These are phyloP conservation scores for Sepiola atlantica DNA, from an alignment of 2,888 invertebrate species.

Conservation along the genomic window DNA sequence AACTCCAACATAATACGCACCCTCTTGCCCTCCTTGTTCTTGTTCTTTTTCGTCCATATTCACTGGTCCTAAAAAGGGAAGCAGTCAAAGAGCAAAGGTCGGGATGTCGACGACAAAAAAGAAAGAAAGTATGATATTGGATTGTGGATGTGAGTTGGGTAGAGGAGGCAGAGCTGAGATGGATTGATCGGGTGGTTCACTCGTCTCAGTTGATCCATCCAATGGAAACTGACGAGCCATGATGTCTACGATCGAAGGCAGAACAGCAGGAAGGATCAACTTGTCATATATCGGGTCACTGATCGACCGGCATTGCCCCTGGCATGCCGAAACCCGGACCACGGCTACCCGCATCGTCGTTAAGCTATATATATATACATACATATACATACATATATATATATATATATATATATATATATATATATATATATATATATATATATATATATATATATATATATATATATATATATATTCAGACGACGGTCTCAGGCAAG, in stretches of 20 bases:
- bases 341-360: not conserved
- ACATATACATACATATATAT: not conserved
- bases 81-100: not conserved
- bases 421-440: conserved; percentile 2
- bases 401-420: not conserved
- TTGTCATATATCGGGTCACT: conserved; percentile 22
- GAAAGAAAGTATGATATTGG: not conserved
- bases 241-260: not conserved
- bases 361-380: not conserved
- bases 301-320: not conserved
- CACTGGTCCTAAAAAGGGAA: not conserved
- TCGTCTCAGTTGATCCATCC: not conserved
- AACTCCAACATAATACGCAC: not conserved
- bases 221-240: not conserved
- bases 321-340: not conserved
- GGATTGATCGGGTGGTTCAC: not conserved
- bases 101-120: not conserved
- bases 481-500: too few species aligned
- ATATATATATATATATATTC: not conserved
- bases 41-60: too few species aligned
- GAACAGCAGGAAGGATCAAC: not conserved
- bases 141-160: not conserved
- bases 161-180: not conserved
- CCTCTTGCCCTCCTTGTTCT: too few species aligned
- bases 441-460: not conserved